A percentile compares a stretch with the other conserved stretches of the same genome.
phyloP scores from a whole-genome alignment of 2,113 vertebrate species.

The Callipepla californica region DNA sequence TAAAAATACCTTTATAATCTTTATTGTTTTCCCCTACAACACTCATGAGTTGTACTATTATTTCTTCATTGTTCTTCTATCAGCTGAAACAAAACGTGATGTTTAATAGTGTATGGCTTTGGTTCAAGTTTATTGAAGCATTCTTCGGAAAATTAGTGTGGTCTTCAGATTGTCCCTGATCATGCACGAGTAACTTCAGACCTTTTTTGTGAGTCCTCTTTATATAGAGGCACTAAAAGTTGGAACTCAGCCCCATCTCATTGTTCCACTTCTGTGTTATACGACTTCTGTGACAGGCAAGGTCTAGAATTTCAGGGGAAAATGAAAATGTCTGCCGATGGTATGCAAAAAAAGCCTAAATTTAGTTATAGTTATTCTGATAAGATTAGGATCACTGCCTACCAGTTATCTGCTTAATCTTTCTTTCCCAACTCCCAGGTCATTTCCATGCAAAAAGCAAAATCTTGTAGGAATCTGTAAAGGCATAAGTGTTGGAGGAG shows the following conservation, averaged over 20 bases:
- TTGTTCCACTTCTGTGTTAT: background rate
- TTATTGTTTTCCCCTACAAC: constrained; percentile 31
- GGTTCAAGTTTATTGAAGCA: constrained; percentile 23
- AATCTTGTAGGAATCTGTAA: background rate
- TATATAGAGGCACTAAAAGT: background rate
- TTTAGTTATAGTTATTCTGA: background rate
- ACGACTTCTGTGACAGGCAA: background rate
- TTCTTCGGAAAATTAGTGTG: constrained; percentile 22
- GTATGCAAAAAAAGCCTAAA: background rate
- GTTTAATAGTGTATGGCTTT: constrained; percentile 49
- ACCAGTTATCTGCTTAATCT: background rate
- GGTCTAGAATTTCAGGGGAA: background rate
- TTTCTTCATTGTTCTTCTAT: constrained; percentile 50
- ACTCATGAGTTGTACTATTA: constrained; percentile 43
- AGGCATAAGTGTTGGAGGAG: background rate
- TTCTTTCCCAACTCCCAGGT: background rate
- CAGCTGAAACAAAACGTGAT: constrained; percentile 37
- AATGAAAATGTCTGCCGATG: background rate
- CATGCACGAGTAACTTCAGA: background rate
- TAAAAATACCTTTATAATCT: constrained; percentile 70
- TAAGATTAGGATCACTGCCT: background rate
- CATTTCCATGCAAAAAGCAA: background rate
- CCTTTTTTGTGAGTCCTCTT: background rate
- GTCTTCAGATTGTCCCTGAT: background rate
- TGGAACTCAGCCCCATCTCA: background rate